Conservation (phyloP, 2,113 vertebrate genomes). For the Crotalus helleri region DNA sequence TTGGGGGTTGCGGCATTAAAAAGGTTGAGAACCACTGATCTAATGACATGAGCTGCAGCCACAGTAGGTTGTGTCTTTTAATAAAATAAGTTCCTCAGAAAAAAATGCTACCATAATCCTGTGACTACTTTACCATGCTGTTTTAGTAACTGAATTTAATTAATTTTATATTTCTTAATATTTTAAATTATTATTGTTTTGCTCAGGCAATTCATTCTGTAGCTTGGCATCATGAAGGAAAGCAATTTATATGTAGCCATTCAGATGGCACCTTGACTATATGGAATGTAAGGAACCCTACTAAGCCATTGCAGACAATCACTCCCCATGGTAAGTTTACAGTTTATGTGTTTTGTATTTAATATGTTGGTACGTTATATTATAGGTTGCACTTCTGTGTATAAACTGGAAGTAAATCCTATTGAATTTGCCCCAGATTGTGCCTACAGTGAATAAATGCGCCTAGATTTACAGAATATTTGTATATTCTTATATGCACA, state of each 20-base stretch:
- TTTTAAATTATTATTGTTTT: constrained; percentile 7
- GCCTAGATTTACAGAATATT: not conserved
- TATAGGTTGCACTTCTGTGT: not conserved
- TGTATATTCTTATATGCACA: not conserved
- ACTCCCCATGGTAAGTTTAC: constrained; percentile 91
- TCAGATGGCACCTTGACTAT: constrained; percentile 97
- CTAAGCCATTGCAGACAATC: constrained; percentile 94
- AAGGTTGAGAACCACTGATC: no score
- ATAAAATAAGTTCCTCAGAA: not conserved
- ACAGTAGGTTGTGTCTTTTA: not conserved
- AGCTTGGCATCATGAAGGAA: constrained; percentile 99
- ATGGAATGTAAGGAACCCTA: constrained; percentile 92
- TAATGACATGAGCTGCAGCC: not conserved
- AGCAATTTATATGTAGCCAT: constrained; percentile 98
- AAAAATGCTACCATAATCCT: not conserved
- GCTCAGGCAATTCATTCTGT: constrained; percentile 94
- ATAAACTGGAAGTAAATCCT: not conserved
- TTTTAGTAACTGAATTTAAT: not conserved
- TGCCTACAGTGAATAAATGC: not conserved
- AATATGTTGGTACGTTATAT: not conserved
- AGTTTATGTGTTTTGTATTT: constrained; percentile 8
- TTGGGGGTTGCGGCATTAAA: no score
- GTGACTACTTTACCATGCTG: not conserved
- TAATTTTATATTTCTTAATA: constrained; percentile 17
- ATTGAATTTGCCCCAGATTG: not conserved